Evolutionary conservation across 2,113 vertebrate genomes (phyloP).

Genomic region (Cephalopterus ornatus): DNA sequence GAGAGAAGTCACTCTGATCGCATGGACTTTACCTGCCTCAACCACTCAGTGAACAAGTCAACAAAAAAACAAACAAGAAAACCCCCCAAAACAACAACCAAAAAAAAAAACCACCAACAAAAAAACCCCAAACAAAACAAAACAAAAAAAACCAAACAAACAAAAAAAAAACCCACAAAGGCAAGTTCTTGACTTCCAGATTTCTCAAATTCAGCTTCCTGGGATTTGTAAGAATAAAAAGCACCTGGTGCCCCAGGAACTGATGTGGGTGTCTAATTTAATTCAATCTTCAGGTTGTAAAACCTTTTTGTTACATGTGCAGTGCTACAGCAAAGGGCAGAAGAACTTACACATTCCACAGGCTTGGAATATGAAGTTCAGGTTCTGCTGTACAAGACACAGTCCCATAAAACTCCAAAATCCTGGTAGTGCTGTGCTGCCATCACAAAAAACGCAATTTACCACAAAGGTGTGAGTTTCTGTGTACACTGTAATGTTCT

Average conservation of each 20-base stretch:
- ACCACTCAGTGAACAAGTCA: background rate
- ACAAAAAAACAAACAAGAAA: background rate
- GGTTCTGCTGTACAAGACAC: background rate
- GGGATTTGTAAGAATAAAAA: background rate
- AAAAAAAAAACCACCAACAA: no score
- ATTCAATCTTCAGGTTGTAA: background rate
- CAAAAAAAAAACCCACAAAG: background rate
- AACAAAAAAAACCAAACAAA: background rate
- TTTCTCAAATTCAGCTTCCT: background rate
- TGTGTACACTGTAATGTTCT: background rate
- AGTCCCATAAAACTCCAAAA: background rate
- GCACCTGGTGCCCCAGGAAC: background rate
- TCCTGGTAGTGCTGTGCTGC: background rate
- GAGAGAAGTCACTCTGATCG: background rate
- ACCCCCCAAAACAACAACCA: no score
- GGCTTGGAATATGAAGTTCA: background rate
- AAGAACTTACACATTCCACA: background rate
- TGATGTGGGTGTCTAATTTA: background rate
- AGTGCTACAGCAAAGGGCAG: background rate
- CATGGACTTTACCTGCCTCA: background rate
- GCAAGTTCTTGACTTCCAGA: background rate
- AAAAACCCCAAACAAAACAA: background rate
- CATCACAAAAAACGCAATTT: background rate
- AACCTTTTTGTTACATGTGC: background rate
- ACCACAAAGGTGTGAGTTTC: background rate